These are phyloP conservation scores for Chloroceryle amazona DNA, from an alignment of 2,797 vertebrate genomes.

Conservation along the genomic window DNA sequence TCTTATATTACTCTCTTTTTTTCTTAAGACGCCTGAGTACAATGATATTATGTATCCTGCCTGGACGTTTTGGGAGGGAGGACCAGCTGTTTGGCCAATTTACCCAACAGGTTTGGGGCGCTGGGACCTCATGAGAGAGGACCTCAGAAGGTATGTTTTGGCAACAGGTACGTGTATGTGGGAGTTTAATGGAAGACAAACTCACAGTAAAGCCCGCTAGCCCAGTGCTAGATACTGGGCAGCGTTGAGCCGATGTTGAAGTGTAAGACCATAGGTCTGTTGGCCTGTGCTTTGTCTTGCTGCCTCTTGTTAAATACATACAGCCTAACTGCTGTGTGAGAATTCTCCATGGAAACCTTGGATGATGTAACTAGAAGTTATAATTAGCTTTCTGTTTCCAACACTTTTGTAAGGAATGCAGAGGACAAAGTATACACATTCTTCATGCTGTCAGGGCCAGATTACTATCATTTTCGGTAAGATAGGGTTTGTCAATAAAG, in stretches of 20 bases:
- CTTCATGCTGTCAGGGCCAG: background rate
- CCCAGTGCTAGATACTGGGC: no score
- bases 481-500: constrained; percentile 38
- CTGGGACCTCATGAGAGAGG: constrained; percentile 97
- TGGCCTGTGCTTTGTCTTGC: background rate
- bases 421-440: background rate
- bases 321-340: background rate
- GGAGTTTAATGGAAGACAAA: background rate
- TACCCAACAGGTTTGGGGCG: constrained; percentile 96
- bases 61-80: constrained; percentile 99
- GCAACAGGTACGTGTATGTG: background rate
- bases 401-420: background rate
- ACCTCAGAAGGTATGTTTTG: constrained; percentile 87
- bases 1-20: background rate
- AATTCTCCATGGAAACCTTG: constrained; percentile 35
- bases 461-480: background rate
- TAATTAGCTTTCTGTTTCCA: constrained; percentile 20
- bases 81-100: constrained; percentile 98
- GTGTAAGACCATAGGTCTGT: background rate
- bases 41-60: constrained; percentile 98
- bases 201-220: background rate
- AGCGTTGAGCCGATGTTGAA: background rate
- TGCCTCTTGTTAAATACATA: background rate
- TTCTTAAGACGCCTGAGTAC: constrained; percentile 90
- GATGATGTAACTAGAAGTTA: constrained; percentile 9